Percentiles rank a stretch among this genome's conserved stretches.
phyloP scores from a whole-genome alignment of 2,888 invertebrate species.

The Metallyticus violacea region DNA sequence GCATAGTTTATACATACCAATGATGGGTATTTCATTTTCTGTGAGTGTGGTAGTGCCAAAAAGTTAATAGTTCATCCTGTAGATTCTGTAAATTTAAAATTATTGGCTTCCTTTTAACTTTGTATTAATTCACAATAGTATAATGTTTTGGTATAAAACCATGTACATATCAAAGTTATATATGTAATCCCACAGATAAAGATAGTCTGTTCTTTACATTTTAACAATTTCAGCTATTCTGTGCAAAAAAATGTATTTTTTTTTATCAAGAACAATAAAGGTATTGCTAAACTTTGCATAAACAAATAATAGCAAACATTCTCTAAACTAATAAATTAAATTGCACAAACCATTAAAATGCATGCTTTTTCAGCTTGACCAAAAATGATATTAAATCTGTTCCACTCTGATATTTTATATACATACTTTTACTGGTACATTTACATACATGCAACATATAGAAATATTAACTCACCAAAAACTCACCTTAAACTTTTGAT shows the following conservation, averaged over 20 bases:
- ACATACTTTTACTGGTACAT: not conserved
- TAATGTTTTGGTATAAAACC: not conserved
- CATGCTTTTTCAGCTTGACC: not conserved
- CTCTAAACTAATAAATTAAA: not conserved
- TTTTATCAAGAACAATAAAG: no score
- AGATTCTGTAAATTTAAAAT: not conserved
- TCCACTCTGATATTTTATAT: not conserved
- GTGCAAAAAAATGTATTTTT: no score
- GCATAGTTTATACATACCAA: not conserved
- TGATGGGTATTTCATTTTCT: not conserved
- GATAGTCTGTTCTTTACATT: not conserved
- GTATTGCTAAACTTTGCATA: no score
- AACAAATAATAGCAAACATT: not conserved
- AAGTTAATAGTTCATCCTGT: not conserved
- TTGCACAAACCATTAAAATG: not conserved
- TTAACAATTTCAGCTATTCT: not conserved
- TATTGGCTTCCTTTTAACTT: not conserved
- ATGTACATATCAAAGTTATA: not conserved
- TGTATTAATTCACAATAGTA: not conserved
- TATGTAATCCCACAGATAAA: not conserved
- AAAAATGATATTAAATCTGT: not conserved
- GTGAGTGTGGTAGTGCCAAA: not conserved
- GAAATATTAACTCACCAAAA: not conserved
- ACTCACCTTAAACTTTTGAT: not conserved
- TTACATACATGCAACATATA: not conserved